A percentile compares a stretch with the other conserved stretches of the same genome.
These are phyloP conservation scores for Mus pahari DNA, from an alignment of 2,113 vertebrate genomes.

Conservation along the genomic window DNA sequence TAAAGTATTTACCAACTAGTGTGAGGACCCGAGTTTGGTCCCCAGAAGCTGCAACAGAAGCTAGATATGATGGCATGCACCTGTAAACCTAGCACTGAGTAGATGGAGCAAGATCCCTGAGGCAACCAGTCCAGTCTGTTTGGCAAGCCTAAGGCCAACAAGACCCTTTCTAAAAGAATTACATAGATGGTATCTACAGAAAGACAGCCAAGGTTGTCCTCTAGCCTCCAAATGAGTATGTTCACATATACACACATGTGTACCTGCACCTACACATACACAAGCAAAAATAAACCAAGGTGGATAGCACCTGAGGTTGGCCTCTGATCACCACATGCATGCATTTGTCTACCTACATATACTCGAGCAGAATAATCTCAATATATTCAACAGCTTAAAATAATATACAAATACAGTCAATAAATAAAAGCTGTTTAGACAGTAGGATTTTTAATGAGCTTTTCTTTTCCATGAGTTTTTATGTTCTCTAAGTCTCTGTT, in stretches of 20 bases:
- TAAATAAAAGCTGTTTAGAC: not conserved
- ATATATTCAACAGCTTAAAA: constrained; percentile 8
- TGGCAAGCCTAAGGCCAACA: not conserved
- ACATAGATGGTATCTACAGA: not conserved
- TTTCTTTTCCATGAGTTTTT: constrained; percentile 15
- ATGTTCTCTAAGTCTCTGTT: constrained; percentile 8
- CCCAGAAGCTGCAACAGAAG: not conserved
- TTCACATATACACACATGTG: not conserved
- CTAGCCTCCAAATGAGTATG: not conserved
- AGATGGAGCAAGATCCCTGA: not conserved
- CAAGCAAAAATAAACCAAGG: not conserved
- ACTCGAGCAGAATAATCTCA: not conserved
- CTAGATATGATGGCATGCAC: not conserved
- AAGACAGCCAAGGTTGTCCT: not conserved
- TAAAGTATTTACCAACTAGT: not conserved
- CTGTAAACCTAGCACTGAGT: not conserved
- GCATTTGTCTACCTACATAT: not conserved
- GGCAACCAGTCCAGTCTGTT: not conserved
- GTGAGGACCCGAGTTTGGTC: not conserved
- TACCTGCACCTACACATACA: not conserved
- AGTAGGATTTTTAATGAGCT: not conserved
- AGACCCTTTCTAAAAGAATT: not conserved
- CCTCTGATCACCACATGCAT: not conserved
- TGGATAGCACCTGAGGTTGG: not conserved
- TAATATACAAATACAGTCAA: not conserved